Evolutionary conservation across 64 coral and sea anemone genomes (phyloP).

Genomic region (Catalaphyllia jardinei): DNA sequence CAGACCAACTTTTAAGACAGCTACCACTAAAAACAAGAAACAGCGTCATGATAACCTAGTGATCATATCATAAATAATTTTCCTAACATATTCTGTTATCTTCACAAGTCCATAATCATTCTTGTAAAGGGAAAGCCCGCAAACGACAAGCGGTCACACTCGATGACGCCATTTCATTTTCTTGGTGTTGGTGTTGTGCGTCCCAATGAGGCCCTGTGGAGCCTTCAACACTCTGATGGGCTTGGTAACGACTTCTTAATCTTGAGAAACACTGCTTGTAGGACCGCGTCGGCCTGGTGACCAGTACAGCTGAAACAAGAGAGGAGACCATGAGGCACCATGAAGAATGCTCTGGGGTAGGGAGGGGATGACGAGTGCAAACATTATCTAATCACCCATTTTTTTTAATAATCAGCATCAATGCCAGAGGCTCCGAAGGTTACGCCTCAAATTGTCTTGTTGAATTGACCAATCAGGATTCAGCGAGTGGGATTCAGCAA

Average conservation of each 20-base stretch:
- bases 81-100: too few relatives aligned
- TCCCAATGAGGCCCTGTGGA: background rate
- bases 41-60: too few relatives aligned
- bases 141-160: background rate
- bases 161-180: background rate
- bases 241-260: slow-evolving; percentile 73
- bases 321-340: background rate
- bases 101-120: background rate
- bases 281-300: slow-evolving; percentile 78
- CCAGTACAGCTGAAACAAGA: slow-evolving; percentile 51
- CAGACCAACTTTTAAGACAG: too few relatives aligned
- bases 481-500: too few relatives aligned
- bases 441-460: background rate
- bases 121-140: background rate
- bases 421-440: too few relatives aligned
- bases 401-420: too few relatives aligned
- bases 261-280: slow-evolving; percentile 74
- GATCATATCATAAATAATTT: too few relatives aligned
- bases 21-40: too few relatives aligned
- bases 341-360: background rate
- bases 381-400: too few relatives aligned
- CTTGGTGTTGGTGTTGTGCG: background rate
- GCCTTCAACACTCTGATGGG: slow-evolving; percentile 13
- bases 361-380: background rate
- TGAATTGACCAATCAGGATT: too few relatives aligned